Base-by-base conservation (phyloP, 2,113 vertebrate species). In the Cebus imitator region DNA sequence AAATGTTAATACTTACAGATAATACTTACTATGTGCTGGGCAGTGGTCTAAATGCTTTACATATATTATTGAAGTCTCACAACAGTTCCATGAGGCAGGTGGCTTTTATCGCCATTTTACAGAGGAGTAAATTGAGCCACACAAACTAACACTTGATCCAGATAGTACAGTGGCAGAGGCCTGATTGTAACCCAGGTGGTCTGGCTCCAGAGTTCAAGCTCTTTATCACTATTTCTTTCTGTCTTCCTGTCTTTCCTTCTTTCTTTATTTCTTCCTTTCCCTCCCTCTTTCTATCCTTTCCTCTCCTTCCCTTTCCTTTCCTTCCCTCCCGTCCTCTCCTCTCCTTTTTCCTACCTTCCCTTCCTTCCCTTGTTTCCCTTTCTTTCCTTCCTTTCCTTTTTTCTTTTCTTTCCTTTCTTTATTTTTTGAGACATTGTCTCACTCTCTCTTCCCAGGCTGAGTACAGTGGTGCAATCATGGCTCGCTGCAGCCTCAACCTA, bases 81-180 rank as follows among this genome's bases (percentile, higher is more conserved):
- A 85, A 85, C 30, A 81, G 58, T 86, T 25, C 70, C 66, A 4
- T 92, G 57, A 84, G 57, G 48, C 64, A 12, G 32, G 14, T 89
- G 73, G 79, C 43, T 86, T 87, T 75, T 92, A 78, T 73, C 17
- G 89, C 37, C 87, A 88, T 93, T 93, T 94, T 96, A 70, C 20
- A 80, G 73, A 66, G 79, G 68, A 93, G 52, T 91, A 96, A 83
- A 95, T 43, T 73, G 82, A 96, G 70, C 76, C 27, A 57, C 23
- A n/a, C 20, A 95, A 58, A 48, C 17, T 87, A 61, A 87, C 83
- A 80, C 23, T 55, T 83, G 48, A 75, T 87, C 43, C 43, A 55
- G 45, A 52, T 80, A 80, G 64, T 78, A 14, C 2, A 80, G 45
- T 70, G 75, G 37, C 25, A 90, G 86, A 87, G 55, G 8, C 14